A percentile compares a stretch with the other conserved stretches of the same genome.
These are phyloP conservation scores for Temnothorax nylanderi DNA, from an alignment of 1,140 invertebrate genomes.

Conservation along the genomic window DNA sequence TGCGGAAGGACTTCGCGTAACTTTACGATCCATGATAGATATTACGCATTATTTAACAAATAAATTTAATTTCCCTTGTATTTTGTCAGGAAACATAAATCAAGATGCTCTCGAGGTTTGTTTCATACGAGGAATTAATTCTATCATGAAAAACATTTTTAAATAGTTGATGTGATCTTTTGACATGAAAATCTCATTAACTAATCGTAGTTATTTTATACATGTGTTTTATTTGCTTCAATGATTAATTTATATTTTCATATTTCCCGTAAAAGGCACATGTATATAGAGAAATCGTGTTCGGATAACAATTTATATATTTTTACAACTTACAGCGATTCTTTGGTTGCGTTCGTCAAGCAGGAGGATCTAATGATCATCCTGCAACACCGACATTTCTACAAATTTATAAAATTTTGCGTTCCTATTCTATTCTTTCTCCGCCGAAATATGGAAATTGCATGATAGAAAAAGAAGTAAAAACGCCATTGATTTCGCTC, in stretches of 20 bases:
- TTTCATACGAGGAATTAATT: neutral
- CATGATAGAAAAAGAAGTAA: neutral
- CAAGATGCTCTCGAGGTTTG: neutral
- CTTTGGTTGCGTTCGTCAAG: conserved; percentile 9
- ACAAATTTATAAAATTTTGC: conserved; percentile 3
- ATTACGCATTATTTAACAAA: neutral
- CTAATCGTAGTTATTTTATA: too few species aligned
- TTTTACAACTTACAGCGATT: neutral
- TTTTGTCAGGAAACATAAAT: conserved; percentile 15
- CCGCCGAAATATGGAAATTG: neutral
- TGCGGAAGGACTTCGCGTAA: too few species aligned
- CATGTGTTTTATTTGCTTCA: too few species aligned
- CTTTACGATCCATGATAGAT: too few species aligned
- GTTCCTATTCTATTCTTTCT: neutral
- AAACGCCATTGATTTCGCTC: neutral
- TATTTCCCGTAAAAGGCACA: too few species aligned
- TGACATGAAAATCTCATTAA: too few species aligned
- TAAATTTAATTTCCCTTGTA: neutral
- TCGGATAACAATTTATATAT: neutral
- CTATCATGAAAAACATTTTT: too few species aligned
- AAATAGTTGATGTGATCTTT: too few species aligned
- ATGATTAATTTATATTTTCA: too few species aligned
- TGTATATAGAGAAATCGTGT: too few species aligned
- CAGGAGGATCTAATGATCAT: conserved; percentile 14
- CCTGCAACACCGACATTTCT: conserved; percentile 4